Conservation (phyloP, 2,888 invertebrate genomes). For the Leptopilina drosophilae region DNA sequence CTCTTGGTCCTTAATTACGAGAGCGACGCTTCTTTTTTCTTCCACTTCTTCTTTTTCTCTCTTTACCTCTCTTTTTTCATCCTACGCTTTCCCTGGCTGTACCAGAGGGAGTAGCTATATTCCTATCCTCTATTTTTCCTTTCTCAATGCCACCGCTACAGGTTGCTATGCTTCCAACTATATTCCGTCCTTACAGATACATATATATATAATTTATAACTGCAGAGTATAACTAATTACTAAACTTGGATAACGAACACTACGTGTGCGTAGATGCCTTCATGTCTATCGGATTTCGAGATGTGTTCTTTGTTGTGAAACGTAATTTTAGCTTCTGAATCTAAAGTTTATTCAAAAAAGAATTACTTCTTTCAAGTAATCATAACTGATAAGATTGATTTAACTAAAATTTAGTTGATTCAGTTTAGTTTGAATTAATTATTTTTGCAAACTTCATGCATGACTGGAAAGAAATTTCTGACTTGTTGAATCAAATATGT, state of each 20-base stretch:
- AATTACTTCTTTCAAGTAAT: no score
- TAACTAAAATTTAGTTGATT: no score
- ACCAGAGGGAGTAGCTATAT: conserved; percentile 45
- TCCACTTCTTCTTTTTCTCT: no score
- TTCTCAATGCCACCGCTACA: conserved; percentile 35
- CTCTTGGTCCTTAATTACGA: conserved; percentile 72
- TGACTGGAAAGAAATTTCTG: no score
- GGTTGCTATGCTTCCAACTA: conserved; percentile 39
- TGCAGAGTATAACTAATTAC: conserved; percentile 44
- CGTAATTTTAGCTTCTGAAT: neutral
- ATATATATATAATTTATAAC: conserved; percentile 5
- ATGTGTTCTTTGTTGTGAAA: neutral
- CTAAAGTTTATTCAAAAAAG: no score
- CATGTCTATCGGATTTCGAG: conserved; percentile 6
- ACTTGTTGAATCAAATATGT: no score
- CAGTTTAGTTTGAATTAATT: no score
- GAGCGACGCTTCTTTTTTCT: conserved; percentile 58
- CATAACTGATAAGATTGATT: no score
- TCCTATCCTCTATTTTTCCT: conserved; percentile 30
- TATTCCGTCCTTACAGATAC: conserved; percentile 15
- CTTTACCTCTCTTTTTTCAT: conserved; percentile 37
- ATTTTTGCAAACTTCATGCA: no score
- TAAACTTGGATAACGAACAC: conserved; percentile 37
- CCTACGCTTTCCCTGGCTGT: conserved; percentile 36
- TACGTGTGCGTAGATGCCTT: conserved; percentile 8